A percentile compares a stretch with the other conserved stretches of the same genome.
These are phyloP conservation scores for Mohoua ochrocephala DNA, from an alignment of 2,113 vertebrate species.

Conservation along the genomic window DNA sequence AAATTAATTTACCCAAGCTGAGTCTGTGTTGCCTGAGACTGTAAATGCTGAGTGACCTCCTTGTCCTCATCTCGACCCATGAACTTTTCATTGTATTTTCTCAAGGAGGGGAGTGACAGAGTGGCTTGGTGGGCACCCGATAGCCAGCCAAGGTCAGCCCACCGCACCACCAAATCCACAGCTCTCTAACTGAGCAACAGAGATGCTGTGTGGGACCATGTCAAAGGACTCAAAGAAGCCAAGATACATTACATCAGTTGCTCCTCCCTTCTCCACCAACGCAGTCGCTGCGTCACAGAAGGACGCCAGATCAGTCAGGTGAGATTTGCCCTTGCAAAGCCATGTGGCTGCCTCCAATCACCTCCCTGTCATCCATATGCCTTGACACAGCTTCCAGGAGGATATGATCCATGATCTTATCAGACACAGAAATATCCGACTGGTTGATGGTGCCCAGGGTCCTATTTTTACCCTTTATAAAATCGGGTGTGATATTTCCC, in stretches of 20 bases:
- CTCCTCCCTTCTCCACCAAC: not conserved
- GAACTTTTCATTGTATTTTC: not conserved
- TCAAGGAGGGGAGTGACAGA: not conserved
- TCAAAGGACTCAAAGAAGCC: not conserved
- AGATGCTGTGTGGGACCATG: not conserved
- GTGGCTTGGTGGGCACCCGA: not conserved
- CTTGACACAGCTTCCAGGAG: not conserved
- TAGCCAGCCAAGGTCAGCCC: not conserved
- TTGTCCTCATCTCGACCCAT: not conserved
- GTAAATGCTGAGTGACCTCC: not conserved
- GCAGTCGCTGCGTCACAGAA: accelerated
- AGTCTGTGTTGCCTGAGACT: not conserved
- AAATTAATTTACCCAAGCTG: not conserved
- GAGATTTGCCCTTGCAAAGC: not conserved
- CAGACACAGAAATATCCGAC: not conserved
- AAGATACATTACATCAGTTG: not conserved
- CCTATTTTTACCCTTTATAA: not conserved
- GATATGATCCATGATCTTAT: not conserved
- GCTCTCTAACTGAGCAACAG: not conserved
- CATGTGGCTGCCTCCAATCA: not conserved
- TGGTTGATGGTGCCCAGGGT: not conserved
- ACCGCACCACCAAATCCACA: not conserved
- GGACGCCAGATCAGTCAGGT: not conserved
- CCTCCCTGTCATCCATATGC: not conserved
- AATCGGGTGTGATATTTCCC: not conserved